Evolutionary conservation across 2,888 invertebrate species (phyloP).

Genomic region (Podabrus alpinus): DNA sequence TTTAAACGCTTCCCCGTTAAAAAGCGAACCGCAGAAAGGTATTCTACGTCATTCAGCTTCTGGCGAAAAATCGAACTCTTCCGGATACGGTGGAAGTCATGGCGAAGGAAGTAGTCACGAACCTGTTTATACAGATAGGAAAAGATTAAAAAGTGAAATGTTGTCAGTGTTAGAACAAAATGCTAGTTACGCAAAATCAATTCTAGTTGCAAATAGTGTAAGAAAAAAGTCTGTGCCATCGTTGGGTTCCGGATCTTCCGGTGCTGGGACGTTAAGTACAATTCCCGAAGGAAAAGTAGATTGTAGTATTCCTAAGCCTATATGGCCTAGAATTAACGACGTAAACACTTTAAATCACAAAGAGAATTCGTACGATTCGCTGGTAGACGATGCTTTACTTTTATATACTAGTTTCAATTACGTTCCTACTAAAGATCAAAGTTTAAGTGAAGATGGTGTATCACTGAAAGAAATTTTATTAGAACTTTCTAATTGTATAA

Average conservation of each 20-base stretch:
- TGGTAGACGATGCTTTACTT: slow-evolving; percentile 53
- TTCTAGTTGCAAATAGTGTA: slow-evolving; percentile 43
- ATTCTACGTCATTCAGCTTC: slow-evolving; percentile 37
- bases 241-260: slow-evolving; percentile 40
- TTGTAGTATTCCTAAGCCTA: slow-evolving; percentile 53
- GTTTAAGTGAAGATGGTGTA: slow-evolving; percentile 33
- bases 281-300: slow-evolving; percentile 57
- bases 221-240: slow-evolving; percentile 45
- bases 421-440: slow-evolving; percentile 32
- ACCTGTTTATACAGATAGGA: slow-evolving; percentile 38
- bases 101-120: slow-evolving; percentile 41
- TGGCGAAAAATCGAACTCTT: slow-evolving; percentile 49
- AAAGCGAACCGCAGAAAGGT: slow-evolving; percentile 3
- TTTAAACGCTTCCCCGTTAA: slow-evolving; percentile 18
- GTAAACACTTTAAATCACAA: slow-evolving; percentile 14
- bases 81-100: slow-evolving; percentile 53
- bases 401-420: slow-evolving; percentile 51
- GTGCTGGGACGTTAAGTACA: slow-evolving; percentile 52
- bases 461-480: slow-evolving; percentile 52
- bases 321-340: slow-evolving; percentile 50
- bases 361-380: slow-evolving; percentile 46
- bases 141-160: slow-evolving; percentile 45
- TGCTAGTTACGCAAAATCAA: slow-evolving; percentile 51
- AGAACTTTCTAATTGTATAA: slow-evolving; percentile 52
- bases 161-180: slow-evolving; percentile 52